Evolutionary conservation across 2,888 invertebrate genomes (phyloP), one percentile per base, ranked within the genome.

Genomic region (Plagiodera versicolora): DNA sequence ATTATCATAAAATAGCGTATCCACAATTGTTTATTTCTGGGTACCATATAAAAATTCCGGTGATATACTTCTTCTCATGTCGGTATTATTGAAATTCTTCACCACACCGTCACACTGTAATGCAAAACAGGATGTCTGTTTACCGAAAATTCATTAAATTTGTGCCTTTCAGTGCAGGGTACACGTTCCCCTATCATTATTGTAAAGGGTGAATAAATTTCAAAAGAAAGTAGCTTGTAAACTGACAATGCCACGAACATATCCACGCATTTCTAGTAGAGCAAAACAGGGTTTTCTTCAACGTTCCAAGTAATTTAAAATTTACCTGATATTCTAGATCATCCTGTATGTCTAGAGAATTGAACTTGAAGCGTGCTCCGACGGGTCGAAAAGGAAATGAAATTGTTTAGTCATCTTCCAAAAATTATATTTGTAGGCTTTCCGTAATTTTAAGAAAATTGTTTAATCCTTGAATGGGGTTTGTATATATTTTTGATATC

Each of bases 141-240:
- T 1, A 39, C n/a, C 14, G 39, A 39, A 14, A 39, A 3, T n/a
- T 4, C 39, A 39, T 39, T 39, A 14, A 14, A 39, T 10, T 11
- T 39, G 2, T 14, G 39, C 39, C 32, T 39, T 39, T 32, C 9
- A 2, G 11, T 8, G 32, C 11, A 32, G 11, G 32, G 32, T 32
- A 32, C 9, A 32, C 9, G 32, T 24, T 6, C 32, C 32, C 39
- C 39, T 39, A 39, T 39, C 14, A 11, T 28, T 9, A 17, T 4
- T 53, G 53, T 6, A 28, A 16, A 53, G 53, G 53, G 53, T 53
- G 53, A 53, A 53, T 53, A 45, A 53, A 53, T 53, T 53, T 53
- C 4, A 16, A 44, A 24, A 24, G 44, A 53, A 44, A 24, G 14
- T 44, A 28, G 16, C 14, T 14, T 24, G 24, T 20, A 16, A 52